These are phyloP conservation scores for Aix galericulata DNA, from an alignment of 2,113 vertebrate species.

Conservation along the genomic window DNA sequence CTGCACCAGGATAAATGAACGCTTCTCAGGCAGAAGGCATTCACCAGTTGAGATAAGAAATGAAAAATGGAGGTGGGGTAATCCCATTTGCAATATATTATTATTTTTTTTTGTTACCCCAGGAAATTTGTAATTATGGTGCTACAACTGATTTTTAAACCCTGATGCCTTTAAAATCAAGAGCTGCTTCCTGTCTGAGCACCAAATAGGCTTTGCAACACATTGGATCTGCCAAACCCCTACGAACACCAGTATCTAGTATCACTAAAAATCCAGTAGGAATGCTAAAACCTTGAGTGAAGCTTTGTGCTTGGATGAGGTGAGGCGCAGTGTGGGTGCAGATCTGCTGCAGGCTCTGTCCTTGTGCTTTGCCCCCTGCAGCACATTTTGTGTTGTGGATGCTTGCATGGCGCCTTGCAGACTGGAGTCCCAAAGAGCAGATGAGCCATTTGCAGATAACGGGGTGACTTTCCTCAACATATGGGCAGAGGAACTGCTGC, in stretches of 20 bases:
- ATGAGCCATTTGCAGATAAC: background rate
- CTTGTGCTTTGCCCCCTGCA: background rate
- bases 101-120: background rate
- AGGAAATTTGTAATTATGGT: background rate
- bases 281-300: background rate
- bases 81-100: background rate
- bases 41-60: background rate
- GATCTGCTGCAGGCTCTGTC: background rate
- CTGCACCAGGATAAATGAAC: background rate
- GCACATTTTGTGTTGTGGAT: background rate
- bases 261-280: background rate
- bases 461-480: background rate
- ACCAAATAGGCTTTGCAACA: background rate
- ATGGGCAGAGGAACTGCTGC: background rate
- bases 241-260: background rate
- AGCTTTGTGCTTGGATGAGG: background rate
- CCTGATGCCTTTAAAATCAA: background rate
- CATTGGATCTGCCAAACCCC: background rate
- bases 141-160: background rate
- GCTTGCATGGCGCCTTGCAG: background rate
- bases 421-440: background rate
- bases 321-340: background rate
- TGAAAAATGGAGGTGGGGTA: background rate
- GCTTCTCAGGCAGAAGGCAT: background rate
- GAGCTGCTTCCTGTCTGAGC: background rate